phyloP scores from a whole-genome alignment of 2,888 invertebrate species.

The Diarsia brunnea region DNA sequence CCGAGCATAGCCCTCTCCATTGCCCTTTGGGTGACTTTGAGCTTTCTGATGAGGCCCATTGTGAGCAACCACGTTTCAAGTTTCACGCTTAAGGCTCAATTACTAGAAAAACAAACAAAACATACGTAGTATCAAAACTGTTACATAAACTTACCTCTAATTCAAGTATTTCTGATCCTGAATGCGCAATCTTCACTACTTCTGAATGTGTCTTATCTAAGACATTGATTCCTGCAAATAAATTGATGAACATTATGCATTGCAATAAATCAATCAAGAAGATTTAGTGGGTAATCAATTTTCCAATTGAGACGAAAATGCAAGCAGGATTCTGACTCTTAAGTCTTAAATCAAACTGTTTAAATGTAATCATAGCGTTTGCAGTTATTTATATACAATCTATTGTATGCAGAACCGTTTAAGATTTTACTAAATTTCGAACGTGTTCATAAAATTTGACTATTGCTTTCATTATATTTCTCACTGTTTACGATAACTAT shows the following conservation, averaged over 20 bases:
- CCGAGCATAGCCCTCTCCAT: too few species aligned
- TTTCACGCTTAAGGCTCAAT: too few species aligned
- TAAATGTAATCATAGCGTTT: slow-evolving; percentile 29
- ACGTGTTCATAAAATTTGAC: accelerated
- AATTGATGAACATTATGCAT: slow-evolving; percentile 45
- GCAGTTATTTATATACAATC: background rate
- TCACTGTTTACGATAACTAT: background rate
- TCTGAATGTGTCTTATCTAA: slow-evolving; percentile 98
- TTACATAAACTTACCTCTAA: slow-evolving; percentile 91
- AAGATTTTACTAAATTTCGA: background rate
- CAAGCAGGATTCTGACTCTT: slow-evolving; percentile 18
- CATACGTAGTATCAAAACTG: background rate
- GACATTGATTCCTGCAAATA: slow-evolving; percentile 93
- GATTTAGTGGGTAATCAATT: slow-evolving; percentile 50
- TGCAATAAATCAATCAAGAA: slow-evolving; percentile 51
- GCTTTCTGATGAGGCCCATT: too few species aligned
- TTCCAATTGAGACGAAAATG: slow-evolving; percentile 41
- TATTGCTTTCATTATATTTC: too few species aligned
- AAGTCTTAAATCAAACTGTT: slow-evolving; percentile 20
- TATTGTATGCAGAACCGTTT: background rate
- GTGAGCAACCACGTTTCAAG: too few species aligned
- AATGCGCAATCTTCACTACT: slow-evolving; percentile 97
- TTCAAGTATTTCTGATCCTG: slow-evolving; percentile 96
- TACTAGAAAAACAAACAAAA: background rate
- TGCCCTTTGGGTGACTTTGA: too few species aligned